Evolutionary conservation across 2,888 invertebrate genomes (phyloP).

Genomic region (Halictus ligatus): DNA sequence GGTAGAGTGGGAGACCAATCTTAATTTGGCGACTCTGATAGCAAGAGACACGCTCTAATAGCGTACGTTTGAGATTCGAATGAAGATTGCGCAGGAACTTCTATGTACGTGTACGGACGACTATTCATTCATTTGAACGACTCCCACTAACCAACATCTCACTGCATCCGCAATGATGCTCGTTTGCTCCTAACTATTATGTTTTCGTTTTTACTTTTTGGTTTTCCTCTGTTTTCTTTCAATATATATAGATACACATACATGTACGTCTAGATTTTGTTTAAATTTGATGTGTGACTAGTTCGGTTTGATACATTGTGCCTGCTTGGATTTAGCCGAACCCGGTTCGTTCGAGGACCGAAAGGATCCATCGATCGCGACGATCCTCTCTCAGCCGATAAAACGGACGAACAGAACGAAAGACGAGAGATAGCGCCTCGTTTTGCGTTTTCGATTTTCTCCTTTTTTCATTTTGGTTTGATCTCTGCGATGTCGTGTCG

Average conservation of each 20-base stretch:
- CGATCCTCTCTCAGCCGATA: slow-evolving; percentile 27
- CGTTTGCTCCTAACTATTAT: slow-evolving; percentile 55
- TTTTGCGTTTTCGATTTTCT: background rate
- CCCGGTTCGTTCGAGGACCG: background rate
- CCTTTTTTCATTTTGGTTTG: background rate
- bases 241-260: background rate
- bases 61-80: too few relatives aligned
- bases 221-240: background rate
- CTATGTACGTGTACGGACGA: background rate
- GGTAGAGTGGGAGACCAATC: too few relatives aligned
- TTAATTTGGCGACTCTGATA: background rate
- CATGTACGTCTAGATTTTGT: slow-evolving; percentile 9
- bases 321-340: slow-evolving; percentile 58
- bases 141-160: slow-evolving; percentile 57
- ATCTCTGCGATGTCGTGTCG: slow-evolving; percentile 10
- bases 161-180: slow-evolving; percentile 55
- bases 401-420: slow-evolving; percentile 22
- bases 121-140: slow-evolving; percentile 32
- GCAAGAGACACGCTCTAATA: too few relatives aligned
- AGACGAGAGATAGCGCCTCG: slow-evolving; percentile 4
- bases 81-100: background rate
- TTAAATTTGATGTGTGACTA: slow-evolving; percentile 58
- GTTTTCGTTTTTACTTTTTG: slow-evolving; percentile 4
- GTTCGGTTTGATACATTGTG: slow-evolving; percentile 60
- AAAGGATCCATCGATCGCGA: slow-evolving; percentile 4